Conservation (phyloP, 2,113 vertebrate species). For the Typhlomys cinereus region DNA sequence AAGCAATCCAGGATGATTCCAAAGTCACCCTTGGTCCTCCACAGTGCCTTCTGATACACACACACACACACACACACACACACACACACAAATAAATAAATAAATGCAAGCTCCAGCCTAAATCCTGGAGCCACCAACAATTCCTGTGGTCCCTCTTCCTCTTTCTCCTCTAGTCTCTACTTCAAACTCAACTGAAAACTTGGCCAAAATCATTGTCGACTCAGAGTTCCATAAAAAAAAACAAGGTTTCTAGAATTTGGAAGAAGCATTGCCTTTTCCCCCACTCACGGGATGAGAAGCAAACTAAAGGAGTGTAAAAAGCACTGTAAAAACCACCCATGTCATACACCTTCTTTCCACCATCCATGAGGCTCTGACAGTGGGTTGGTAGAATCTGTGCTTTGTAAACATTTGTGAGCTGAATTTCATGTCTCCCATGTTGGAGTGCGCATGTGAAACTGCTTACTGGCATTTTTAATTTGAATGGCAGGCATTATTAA, state of each 20-base stretch:
- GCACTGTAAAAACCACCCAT: not conserved
- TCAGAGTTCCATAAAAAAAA: not conserved
- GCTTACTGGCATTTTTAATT: not conserved
- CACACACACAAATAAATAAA: too few relatives aligned
- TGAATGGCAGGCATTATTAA: conserved; percentile 33
- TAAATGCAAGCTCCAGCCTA: too few relatives aligned
- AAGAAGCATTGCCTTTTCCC: not conserved
- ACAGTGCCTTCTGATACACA: too few relatives aligned
- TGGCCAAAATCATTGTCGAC: not conserved
- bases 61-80: too few relatives aligned
- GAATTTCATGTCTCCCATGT: conserved; percentile 1
- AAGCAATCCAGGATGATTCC: too few relatives aligned
- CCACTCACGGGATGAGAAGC: not conserved
- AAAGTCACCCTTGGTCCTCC: too few relatives aligned
- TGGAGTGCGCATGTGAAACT: not conserved
- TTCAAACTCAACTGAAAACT: not conserved
- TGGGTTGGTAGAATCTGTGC: not conserved
- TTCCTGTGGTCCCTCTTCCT: not conserved
- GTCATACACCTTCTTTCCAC: not conserved
- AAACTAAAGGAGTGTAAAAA: not conserved
- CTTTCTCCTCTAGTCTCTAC: not conserved
- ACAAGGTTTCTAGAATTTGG: not conserved
- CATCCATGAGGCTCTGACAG: not conserved
- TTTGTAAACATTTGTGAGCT: not conserved
- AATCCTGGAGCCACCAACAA: not conserved